Conservation (phyloP, 1,140 invertebrate genomes). For the Dreissena rostriformis region DNA sequence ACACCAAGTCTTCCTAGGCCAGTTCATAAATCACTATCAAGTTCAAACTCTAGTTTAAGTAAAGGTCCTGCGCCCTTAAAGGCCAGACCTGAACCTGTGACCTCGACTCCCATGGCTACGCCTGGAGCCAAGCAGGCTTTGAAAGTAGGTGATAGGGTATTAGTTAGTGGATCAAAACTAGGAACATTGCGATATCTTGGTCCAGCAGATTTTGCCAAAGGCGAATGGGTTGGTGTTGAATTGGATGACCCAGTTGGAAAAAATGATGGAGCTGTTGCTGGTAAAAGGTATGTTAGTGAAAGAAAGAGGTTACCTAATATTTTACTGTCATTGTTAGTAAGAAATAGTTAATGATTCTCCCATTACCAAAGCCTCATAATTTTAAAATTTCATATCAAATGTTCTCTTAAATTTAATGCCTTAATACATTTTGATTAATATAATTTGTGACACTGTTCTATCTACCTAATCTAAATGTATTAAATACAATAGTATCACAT, state of each 20-base stretch:
- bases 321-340: not conserved
- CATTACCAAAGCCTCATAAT: not conserved
- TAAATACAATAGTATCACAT: no score
- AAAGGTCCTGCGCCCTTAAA: slow-evolving; percentile 46
- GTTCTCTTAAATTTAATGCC: not conserved
- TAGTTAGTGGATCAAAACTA: slow-evolving; percentile 93
- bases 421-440: not conserved
- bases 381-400: not conserved
- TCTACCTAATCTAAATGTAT: no score
- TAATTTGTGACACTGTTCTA: no score
- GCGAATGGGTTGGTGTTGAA: slow-evolving; percentile 97
- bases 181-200: slow-evolving; percentile 93
- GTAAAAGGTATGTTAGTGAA: slow-evolving; percentile 81
- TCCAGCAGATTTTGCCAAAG: slow-evolving; percentile 92
- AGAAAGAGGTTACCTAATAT: not conserved
- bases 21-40: slow-evolving; percentile 63
- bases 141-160: slow-evolving; percentile 93
- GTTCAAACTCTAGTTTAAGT: slow-evolving; percentile 63
- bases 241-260: slow-evolving; percentile 96
- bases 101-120: slow-evolving; percentile 9
- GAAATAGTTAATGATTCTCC: not conserved
- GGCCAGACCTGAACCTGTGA: slow-evolving; percentile 19
- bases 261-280: slow-evolving; percentile 97
- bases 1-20: slow-evolving; percentile 56
- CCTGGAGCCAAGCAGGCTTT: slow-evolving; percentile 77